Percentiles rank a stretch among this genome's conserved stretches.
phyloP scores from a whole-genome alignment of 2,888 invertebrate genomes.

The Metallyticus violacea region DNA sequence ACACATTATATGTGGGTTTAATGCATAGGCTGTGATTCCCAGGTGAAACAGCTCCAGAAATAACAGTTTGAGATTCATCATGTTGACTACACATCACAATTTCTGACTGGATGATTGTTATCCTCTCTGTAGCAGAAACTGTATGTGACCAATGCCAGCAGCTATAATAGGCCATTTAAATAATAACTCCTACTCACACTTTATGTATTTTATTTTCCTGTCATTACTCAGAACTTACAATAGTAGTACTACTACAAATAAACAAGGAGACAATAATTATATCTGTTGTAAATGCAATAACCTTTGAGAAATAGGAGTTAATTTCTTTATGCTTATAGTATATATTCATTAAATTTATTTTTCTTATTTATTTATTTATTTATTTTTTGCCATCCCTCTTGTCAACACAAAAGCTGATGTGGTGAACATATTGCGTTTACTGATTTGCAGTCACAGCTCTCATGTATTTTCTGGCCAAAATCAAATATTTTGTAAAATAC shows the following conservation, averaged over 20 bases:
- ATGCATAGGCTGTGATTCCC: too few relatives aligned
- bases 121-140: too few relatives aligned
- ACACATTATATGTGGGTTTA: too few relatives aligned
- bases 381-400: slow-evolving; percentile 30
- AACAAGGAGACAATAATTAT: slow-evolving; percentile 29
- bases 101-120: too few relatives aligned
- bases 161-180: too few relatives aligned
- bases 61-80: too few relatives aligned
- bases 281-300: slow-evolving; percentile 32
- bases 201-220: slow-evolving; percentile 27
- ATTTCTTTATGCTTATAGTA: not conserved
- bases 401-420: slow-evolving; percentile 24
- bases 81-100: too few relatives aligned
- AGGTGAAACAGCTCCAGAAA: too few relatives aligned
- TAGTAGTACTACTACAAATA: slow-evolving; percentile 33
- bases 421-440: slow-evolving; percentile 22
- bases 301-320: slow-evolving; percentile 25
- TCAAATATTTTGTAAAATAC: not conserved
- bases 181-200: slow-evolving; percentile 4
- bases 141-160: too few relatives aligned
- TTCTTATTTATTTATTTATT: too few relatives aligned
- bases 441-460: slow-evolving; percentile 33
- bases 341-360: not conserved
- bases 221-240: slow-evolving; percentile 33
- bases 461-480: not conserved